These are phyloP conservation scores for Drosophila prolongata DNA, from an alignment of 2,888 invertebrate genomes.

Conservation along the genomic window DNA sequence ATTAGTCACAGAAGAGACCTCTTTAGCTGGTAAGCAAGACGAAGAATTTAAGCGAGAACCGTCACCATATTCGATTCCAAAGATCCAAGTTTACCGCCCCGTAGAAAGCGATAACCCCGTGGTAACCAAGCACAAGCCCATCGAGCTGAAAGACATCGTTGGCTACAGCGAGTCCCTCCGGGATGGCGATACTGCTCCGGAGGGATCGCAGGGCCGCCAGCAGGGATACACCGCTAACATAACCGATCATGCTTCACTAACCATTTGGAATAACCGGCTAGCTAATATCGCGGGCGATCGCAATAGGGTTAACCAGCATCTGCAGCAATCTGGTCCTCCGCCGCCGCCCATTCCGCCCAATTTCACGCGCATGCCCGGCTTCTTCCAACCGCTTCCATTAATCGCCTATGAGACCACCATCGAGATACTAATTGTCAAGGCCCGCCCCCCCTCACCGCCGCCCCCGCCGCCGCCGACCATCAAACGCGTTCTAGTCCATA, in stretches of 20 bases:
- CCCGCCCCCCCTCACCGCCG: conserved; percentile 81
- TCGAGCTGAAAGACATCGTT: conserved; percentile 65
- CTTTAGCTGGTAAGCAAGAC: conserved; percentile 58
- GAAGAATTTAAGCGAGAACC: conserved; percentile 33
- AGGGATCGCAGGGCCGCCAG: conserved; percentile 50
- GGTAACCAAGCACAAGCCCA: conserved; percentile 62
- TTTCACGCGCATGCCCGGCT: conserved; percentile 83
- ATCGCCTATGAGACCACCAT: conserved; percentile 84
- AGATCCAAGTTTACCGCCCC: conserved; percentile 51
- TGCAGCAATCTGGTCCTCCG: conserved; percentile 65
- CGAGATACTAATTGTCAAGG: conserved; percentile 83
- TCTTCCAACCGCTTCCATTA: conserved; percentile 84
- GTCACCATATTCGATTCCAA: conserved; percentile 47
- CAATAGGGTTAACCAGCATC: conserved; percentile 56
- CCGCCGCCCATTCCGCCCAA: conserved; percentile 81
- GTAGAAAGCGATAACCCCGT: conserved; percentile 44
- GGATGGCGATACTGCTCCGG: conserved; percentile 56
- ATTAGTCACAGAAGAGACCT: conserved; percentile 38
- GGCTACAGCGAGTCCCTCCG: conserved; percentile 74
- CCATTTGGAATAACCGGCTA: conserved; percentile 81
- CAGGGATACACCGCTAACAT: conserved; percentile 77
- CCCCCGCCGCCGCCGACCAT: conserved; percentile 81
- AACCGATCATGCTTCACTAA: conserved; percentile 81
- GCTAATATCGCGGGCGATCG: conserved; percentile 61
- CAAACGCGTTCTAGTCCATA: conserved; percentile 83